Base-by-base conservation (phyloP, 2,888 invertebrate species). In the Graphium colonna region DNA sequence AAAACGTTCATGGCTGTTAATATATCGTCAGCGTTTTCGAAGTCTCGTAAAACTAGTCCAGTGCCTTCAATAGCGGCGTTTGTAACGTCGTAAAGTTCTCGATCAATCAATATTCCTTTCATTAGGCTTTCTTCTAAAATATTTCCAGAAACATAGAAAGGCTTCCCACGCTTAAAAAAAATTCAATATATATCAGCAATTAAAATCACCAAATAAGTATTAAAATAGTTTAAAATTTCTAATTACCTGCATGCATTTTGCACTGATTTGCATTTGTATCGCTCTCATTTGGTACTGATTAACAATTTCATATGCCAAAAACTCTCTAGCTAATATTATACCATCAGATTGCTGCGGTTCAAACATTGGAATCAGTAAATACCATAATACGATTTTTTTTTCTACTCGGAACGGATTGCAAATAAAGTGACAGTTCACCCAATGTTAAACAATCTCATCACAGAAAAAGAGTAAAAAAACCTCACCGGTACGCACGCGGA, bases 171-270 rank as follows among this genome's bases (percentile, higher is more conserved):
- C 86, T 87, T 46, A 3, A 69, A 68, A 42, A 36, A 46, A 36
- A n/a, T 10, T 1, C n/a, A 28, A 10, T 12, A n/a, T n/a, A n/a
- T n/a, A n/a, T n/a, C n/a, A n/a, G n/a, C n/a, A n/a, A n/a, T n/a
- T n/a, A n/a, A n/a, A n/a, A n/a, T n/a, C n/a, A n/a, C n/a, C n/a
- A n/a, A n/a, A n/a, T 17, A 18, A 17, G n/a, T n/a, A 1, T n/a
- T 18, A 1, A 33, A n/a, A 12, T n/a, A 12, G 33, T 1, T 1
- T 10, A 10, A 33, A 3, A 1, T 1, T 12, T n/a, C 33, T 3
- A 21, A 21, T 56, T 67, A 85, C 85, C 77, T 77, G 64, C 48
- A 61, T 63, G 68, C 86, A 86, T 73, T 82, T 85, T 12, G 73
- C 84, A 51, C 65, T 60, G 1, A 81, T 47, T 68, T 66, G 74